phyloP scores from a whole-genome alignment of 2,113 vertebrate genomes.

The Nesogale talazaci region DNA sequence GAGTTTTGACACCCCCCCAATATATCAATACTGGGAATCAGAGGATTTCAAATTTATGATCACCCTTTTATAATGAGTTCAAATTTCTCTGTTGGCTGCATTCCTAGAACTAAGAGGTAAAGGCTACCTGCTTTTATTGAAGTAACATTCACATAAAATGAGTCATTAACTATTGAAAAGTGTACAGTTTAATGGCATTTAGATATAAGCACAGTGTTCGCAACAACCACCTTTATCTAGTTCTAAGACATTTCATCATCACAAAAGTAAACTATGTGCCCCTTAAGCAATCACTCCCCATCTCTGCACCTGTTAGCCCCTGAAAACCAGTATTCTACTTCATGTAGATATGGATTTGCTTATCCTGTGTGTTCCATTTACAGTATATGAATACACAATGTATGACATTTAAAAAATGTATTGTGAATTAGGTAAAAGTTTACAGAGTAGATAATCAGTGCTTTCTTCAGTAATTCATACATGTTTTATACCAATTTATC shows the following conservation, averaged over 20 bases:
- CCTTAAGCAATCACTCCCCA: background rate
- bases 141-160: background rate
- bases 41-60: conserved; percentile 14
- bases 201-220: background rate
- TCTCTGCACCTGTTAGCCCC: background rate
- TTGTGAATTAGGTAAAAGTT: too few species aligned
- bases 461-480: too few species aligned
- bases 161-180: background rate
- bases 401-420: background rate
- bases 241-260: background rate
- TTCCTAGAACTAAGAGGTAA: conserved; percentile 19
- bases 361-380: background rate
- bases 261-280: background rate
- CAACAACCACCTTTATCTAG: background rate
- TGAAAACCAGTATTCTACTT: background rate
- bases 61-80: conserved; percentile 30
- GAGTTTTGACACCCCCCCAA: too few species aligned
- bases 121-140: background rate
- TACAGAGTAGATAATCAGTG: too few species aligned
- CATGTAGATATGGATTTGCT: background rate
- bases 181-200: background rate
- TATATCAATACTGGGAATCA: background rate
- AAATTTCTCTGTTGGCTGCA: conserved; percentile 38
- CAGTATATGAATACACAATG: background rate
- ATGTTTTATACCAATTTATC: too few species aligned